Percentiles rank a stretch among this genome's conserved stretches.
Evolutionary conservation across 23 tunicate genomes (phyloP).

Genomic region (Ciona savignyi): DNA sequence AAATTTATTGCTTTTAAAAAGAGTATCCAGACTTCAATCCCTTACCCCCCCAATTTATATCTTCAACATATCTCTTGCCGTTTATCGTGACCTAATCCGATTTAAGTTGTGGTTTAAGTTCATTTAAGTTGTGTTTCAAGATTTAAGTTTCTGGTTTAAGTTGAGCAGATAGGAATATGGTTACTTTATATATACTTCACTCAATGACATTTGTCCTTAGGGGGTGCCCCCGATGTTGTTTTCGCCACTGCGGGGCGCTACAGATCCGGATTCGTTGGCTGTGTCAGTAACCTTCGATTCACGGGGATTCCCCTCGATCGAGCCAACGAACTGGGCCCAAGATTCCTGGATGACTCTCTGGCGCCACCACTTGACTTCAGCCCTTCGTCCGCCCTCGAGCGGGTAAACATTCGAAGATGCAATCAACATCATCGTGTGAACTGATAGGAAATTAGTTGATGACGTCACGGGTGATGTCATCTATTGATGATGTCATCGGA

Average conservation of each 20-base stretch:
- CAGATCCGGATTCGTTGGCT: constrained; percentile 59
- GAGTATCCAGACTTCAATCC: no score
- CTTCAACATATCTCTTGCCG: no score
- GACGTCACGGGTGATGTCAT: background rate
- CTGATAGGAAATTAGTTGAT: background rate
- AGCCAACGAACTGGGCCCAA: constrained; percentile 38
- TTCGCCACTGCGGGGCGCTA: constrained; percentile 71
- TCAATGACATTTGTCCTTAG: constrained; percentile 19
- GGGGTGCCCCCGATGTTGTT: constrained; percentile 74
- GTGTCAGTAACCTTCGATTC: constrained; percentile 41
- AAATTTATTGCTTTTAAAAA: no score
- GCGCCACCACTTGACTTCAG: constrained; percentile 51
- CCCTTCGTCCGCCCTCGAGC: constrained; percentile 34
- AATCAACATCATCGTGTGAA: background rate
- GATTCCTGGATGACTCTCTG: constrained; percentile 42
- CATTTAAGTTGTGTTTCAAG: no score
- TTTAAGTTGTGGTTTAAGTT: no score
- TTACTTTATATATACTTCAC: background rate
- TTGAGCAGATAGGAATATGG: no score
- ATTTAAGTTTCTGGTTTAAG: no score
- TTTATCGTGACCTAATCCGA: no score
- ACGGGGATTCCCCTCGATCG: constrained; percentile 30
- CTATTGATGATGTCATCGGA: background rate
- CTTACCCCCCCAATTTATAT: no score
- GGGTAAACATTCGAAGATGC: constrained; percentile 43